A percentile compares a stretch with the other conserved stretches of the same genome.
Evolutionary conservation across 2,888 invertebrate species (phyloP).

Genomic region (Agrotis clavis): DNA sequence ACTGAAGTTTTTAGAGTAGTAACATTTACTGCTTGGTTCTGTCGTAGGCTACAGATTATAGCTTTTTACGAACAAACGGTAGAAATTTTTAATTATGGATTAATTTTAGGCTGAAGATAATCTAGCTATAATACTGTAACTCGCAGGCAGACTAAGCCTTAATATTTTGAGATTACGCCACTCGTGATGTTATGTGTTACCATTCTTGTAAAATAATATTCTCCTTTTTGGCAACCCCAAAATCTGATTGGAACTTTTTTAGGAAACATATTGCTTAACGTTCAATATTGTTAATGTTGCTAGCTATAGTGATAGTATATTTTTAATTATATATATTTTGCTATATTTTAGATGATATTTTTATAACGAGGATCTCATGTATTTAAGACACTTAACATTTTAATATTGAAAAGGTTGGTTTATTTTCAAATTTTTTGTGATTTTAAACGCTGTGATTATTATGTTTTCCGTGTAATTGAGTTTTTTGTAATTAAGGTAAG

Average conservation of each 20-base stretch:
- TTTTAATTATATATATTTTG: slow-evolving; percentile 82
- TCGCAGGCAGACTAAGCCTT: background rate
- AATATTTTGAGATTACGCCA: slow-evolving; percentile 27
- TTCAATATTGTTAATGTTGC: slow-evolving; percentile 88
- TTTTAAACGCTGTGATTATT: slow-evolving; percentile 86
- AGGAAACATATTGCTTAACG: slow-evolving; percentile 87
- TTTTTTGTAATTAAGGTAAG: slow-evolving; percentile 68
- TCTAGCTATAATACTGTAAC: background rate
- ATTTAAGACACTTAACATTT: slow-evolving; percentile 73
- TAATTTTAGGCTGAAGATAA: background rate
- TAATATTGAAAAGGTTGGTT: slow-evolving; percentile 60
- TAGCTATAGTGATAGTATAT: slow-evolving; percentile 84
- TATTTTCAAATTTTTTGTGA: slow-evolving; percentile 71
- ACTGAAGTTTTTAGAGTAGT: slow-evolving; percentile 51
- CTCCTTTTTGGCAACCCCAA: slow-evolving; percentile 78
- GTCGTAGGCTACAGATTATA: slow-evolving; percentile 5
- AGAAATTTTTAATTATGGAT: background rate
- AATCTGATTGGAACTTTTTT: slow-evolving; percentile 75
- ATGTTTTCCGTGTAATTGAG: slow-evolving; percentile 72
- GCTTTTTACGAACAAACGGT: slow-evolving; percentile 1
- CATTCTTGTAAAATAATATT: slow-evolving; percentile 50
- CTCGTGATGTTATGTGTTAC: slow-evolving; percentile 30
- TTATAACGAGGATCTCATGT: slow-evolving; percentile 84
- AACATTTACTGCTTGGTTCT: slow-evolving; percentile 37
- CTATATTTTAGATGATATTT: slow-evolving; percentile 86